phyloP scores from a whole-genome alignment of 2,888 invertebrate genomes.

The Cryptocheilus praepositus region DNA sequence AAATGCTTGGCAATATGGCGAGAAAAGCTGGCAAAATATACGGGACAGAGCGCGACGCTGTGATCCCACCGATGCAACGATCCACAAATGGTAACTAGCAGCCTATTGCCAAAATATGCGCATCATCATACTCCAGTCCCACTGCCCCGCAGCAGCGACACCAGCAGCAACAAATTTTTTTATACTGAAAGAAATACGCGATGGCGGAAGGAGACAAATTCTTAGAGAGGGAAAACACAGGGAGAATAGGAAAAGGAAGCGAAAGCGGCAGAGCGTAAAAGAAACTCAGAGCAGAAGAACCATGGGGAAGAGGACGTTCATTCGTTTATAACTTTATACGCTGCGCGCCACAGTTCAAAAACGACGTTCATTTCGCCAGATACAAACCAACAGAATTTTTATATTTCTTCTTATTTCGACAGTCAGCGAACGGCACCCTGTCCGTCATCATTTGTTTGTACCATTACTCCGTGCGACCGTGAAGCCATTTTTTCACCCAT shows the following conservation, averaged over 20 bases:
- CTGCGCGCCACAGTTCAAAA: not conserved
- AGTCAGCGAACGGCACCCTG: no score
- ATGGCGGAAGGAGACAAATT: slow-evolving; percentile 5
- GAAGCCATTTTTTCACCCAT: no score
- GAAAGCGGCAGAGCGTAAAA: not conserved
- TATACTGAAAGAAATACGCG: slow-evolving; percentile 59
- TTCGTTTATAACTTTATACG: slow-evolving; percentile 4
- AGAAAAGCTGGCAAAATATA: slow-evolving; percentile 99
- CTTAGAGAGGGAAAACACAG: not conserved
- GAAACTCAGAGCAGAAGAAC: slow-evolving; percentile 10
- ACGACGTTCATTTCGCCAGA: no score
- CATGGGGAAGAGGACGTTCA: not conserved
- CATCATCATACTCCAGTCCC: slow-evolving; percentile 65
- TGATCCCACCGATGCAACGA: slow-evolving; percentile 75
- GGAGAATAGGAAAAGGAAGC: no score
- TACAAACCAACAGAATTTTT: no score
- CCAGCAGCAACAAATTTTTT: slow-evolving; percentile 65
- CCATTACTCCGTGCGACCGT: no score
- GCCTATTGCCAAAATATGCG: slow-evolving; percentile 51
- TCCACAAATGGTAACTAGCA: slow-evolving; percentile 78
- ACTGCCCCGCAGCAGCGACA: slow-evolving; percentile 70
- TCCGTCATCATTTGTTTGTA: no score
- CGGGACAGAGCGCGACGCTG: slow-evolving; percentile 84
- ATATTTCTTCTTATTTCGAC: no score
- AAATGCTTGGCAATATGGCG: slow-evolving; percentile 97